Evolutionary conservation across 2,797 vertebrate genomes (phyloP).

Genomic region (Sebastes umbrosus): DNA sequence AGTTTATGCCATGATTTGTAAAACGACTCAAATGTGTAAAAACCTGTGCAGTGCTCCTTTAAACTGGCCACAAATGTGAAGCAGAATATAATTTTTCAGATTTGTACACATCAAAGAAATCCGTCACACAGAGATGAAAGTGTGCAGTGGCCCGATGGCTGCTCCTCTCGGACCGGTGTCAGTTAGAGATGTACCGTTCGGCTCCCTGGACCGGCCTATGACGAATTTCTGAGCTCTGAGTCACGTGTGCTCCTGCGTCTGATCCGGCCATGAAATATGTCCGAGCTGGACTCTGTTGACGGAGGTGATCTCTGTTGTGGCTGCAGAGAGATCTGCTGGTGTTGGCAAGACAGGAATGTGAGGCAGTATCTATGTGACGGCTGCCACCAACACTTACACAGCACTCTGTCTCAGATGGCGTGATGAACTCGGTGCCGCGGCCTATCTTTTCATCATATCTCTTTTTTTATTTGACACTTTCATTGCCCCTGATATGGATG

Average conservation of each 20-base stretch:
- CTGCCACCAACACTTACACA: constrained; percentile 36
- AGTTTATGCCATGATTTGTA: background rate
- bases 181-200: constrained; percentile 10
- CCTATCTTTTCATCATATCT: constrained; percentile 51
- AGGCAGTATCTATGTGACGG: constrained; percentile 30
- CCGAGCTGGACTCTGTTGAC: constrained; percentile 28
- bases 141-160: background rate
- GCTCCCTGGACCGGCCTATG: constrained; percentile 6
- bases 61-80: background rate
- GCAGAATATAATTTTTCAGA: background rate
- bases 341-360: background rate
- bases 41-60: background rate
- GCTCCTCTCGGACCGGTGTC: background rate
- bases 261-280: constrained; percentile 33
- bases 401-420: constrained; percentile 40
- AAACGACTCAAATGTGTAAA: background rate
- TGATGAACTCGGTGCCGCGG: constrained; percentile 36
- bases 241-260: constrained; percentile 11
- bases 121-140: background rate
- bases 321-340: background rate
- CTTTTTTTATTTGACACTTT: constrained; percentile 50
- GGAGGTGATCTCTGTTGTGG: constrained; percentile 31
- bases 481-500: constrained; percentile 46
- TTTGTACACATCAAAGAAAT: background rate
- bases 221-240: constrained; percentile 28